Base-by-base conservation (phyloP, 30 jellyfish, hydroid and myxozoan species). In the Chrysaora quinquecirrha region DNA sequence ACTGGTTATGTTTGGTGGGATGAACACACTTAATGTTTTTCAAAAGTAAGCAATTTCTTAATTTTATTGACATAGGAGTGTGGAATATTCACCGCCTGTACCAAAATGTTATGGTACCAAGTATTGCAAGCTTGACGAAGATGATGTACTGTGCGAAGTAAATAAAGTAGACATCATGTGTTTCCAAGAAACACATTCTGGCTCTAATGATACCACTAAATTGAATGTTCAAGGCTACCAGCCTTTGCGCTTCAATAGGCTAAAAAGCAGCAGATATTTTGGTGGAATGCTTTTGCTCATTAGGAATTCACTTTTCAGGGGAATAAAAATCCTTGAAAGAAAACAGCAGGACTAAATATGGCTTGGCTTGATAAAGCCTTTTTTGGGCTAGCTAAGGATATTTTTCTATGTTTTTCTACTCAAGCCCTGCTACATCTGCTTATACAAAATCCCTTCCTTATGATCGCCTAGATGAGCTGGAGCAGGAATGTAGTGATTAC, bases 51-150 rank as follows among this genome's bases (percentile, higher is more conserved):
- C 16, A 9, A 25, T 61, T 61, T 34, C 24, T 61, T 2, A 61
- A 61, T 30, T 61, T 19, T 2, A 61, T 61, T 20, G 73, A 61
- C 73, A 61, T 61, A 61, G 34, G 73, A 18, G 34, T 61, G 73
- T 61, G 73, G 73, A 61, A 61, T 34, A 61, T 61, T 34, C 73
- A 61, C 34, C 34, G 73, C 34, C 73, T 61, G n/a, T 61, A 18
- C 24, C 34, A 61, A 3, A 20, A 30, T 30, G 24, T 61, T 18
- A 61, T 61, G 1, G 73, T 30, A 61, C 73, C 14, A 61, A 61
- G 24, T 61, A 61, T 25, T 61, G 73, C 73, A 61, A 61, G 24
- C 73, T 61, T 18, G 73, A 61, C 24, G 73, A 61, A 0, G 1
- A 61, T 18, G n/a, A 18, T 18, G 73, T 34, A 1, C n/a, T 61